Base-by-base conservation (phyloP, 1,140 invertebrate genomes). In the Amyelois transitella region DNA sequence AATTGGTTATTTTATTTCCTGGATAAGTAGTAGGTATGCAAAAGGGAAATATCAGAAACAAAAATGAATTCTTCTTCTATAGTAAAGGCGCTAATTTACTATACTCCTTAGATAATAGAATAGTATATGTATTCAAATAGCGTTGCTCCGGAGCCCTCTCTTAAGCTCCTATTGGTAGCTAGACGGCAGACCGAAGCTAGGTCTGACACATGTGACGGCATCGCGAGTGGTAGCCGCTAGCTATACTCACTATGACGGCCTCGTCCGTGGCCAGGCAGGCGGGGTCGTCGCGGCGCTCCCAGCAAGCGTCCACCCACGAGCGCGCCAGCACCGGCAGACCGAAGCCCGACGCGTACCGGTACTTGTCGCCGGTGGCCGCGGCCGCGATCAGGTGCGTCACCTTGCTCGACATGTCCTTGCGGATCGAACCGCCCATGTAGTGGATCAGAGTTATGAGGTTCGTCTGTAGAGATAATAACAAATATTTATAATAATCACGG, bases 331-430 rank as follows among this genome's bases (percentile, higher is more conserved):
- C 94, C 12, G 96, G 96, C 65, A 96, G 92, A 18, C 94, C 93
- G 81, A 98, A 96, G 53, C 94, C 94, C 28, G 95, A 93, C 48
- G 98, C 97, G 82, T 95, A 95, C 64, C 91, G 90, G 79, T 91
- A 93, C 89, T 99, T 98, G 69, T 96, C 94, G 58, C 97, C 96
- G 43, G 93, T 92, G 70, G 94, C 94, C 74, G 92, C 91, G 71
- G 94, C 95, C 49, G 97, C 96, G 64, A 99, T 95, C 38, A 99
- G 90, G 90, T 99, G 97, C 47, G 97, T 99, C 55, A 97, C 94
- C 78, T 95, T 96, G 17, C 91, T 90, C 54, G 92, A 93, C 90
- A 97, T 94, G 67, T 98, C 96, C 87, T 95, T 96, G 48, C 96
- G 91, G 66, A 98, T 94, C 71, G 95, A 97, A 14, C 97, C 97